Conservation (phyloP, 2,113 vertebrate genomes). For the Protobothrops flavoviridis region DNA sequence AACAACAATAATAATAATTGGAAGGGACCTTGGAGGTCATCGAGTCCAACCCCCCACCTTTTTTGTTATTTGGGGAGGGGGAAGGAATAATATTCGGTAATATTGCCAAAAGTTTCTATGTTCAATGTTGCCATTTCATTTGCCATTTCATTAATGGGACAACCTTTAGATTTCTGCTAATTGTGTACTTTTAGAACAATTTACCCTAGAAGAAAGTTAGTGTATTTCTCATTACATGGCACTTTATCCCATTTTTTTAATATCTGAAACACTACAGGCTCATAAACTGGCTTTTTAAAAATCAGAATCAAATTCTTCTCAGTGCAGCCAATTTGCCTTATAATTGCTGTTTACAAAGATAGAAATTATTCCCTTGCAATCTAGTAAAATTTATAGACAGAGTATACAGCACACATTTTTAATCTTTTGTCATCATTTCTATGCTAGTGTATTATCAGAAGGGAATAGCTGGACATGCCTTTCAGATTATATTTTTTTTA, state of each 20-base stretch:
- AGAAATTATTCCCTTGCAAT: conserved; percentile 48
- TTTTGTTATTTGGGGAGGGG: background rate
- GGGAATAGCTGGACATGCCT: background rate
- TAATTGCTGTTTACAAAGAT: conserved; percentile 56
- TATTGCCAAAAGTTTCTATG: background rate
- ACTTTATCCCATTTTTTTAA: conserved; percentile 41
- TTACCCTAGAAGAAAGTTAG: conserved; percentile 30
- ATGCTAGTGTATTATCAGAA: background rate
- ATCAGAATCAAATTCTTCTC: conserved; percentile 56
- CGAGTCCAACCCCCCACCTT: background rate
- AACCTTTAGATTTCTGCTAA: conserved; percentile 23
- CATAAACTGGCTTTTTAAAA: conserved; percentile 48
- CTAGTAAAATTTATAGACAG: conserved; percentile 19
- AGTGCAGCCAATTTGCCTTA: conserved; percentile 44
- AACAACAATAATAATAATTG: too few species aligned
- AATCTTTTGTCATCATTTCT: conserved; percentile 22
- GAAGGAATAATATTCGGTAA: too few species aligned
- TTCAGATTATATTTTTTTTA: conserved; percentile 5
- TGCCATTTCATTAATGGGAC: background rate
- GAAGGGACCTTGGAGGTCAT: too few species aligned
- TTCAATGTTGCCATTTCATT: conserved; percentile 16
- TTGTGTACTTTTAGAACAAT: conserved; percentile 41
- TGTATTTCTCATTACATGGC: background rate
- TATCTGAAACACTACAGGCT: conserved; percentile 41
- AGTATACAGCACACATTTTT: conserved; percentile 44